A percentile compares a stretch with the other conserved stretches of the same genome.
Evolutionary conservation across 37 sponge, comb jelly and placozoan species (phyloP).

Genomic region (Lycopodina hypogea): DNA sequence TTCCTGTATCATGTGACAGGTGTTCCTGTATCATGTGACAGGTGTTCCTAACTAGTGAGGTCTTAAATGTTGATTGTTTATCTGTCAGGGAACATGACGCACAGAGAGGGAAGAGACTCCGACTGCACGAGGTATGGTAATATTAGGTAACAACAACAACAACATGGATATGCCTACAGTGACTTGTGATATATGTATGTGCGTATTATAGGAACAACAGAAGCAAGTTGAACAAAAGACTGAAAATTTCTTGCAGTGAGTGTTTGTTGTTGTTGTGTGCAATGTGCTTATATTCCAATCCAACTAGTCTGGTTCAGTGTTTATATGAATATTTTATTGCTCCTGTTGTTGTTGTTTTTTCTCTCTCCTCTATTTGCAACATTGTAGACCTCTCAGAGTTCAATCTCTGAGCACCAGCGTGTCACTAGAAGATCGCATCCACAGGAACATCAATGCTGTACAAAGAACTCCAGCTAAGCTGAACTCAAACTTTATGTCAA

Average conservation of each 20-base stretch:
- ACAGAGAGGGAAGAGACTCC: conserved; percentile 59
- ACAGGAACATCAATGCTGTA: conserved; percentile 66
- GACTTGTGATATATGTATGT: background rate
- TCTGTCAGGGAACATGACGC: conserved; percentile 34
- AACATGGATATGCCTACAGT: background rate
- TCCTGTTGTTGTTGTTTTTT: too few species aligned
- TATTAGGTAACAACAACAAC: too few species aligned
- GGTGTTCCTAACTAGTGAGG: too few species aligned
- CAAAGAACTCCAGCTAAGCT: conserved; percentile 74
- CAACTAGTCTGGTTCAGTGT: too few species aligned
- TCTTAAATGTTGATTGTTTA: conserved; percentile 12
- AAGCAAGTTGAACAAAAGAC: background rate
- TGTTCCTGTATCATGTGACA: too few species aligned
- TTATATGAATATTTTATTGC: too few species aligned
- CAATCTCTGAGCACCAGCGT: conserved; percentile 51
- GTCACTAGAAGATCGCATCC: conserved; percentile 71
- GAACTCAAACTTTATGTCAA: conserved; percentile 52
- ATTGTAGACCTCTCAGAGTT: conserved; percentile 51
- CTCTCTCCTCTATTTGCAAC: background rate
- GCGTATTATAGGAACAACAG: background rate
- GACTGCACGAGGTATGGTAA: conserved; percentile 34
- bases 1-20: too few species aligned
- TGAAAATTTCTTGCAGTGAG: conserved; percentile 34
- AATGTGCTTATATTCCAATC: too few species aligned
- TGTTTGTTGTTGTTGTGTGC: too few species aligned